Base-by-base conservation (phyloP, 2,797 vertebrate species). In the Hephaestus fuliginosus region DNA sequence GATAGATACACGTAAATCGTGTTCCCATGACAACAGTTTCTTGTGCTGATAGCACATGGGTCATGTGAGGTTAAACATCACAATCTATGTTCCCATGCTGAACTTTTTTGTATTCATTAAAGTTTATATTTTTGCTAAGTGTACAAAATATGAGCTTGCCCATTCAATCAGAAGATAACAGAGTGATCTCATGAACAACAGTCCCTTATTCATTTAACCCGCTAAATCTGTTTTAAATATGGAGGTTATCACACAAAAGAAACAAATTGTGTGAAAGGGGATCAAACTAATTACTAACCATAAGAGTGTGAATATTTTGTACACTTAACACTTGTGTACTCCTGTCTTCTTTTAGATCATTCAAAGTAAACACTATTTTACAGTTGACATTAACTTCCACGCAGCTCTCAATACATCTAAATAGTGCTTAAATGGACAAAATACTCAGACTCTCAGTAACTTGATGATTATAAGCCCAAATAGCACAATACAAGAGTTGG, bases 401-500 rank as follows among this genome's bases (percentile, higher is more conserved):
- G 60, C 56, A 5, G 28, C 22, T 43, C 33, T 67, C 25, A 66
- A 39, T 15, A 6, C 3, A 73, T 68, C 56, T 53, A 58, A 70
- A 64, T 51, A 44, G 62, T 22, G 64, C 58, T 53, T 53, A 55
- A 66, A 77, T 62, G 58, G 68, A 81, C 46, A 65, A 70, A 81
- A 74, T 44, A 53, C 33, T 74, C 1, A 64, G 25, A 76, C 22
- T 63, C 33, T 30, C 17, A 3, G 18, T 64, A n/a, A 57, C 18
- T 55, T 69, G 17, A 68, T 65, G 58, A 70, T 63, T 56, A 64
- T 12, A 77, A 65, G 62, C 17, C 70, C 56, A 69, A 52, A 83
- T 44, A 49, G 28, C 44, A 52, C 33, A 46, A 30, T 3, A 69
- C 65, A 46, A 10, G 28, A 7, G 20, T 73, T 41, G 17, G 58